Base-by-base conservation (phyloP, 2,888 invertebrate genomes). In the Rugalucina vietnamica region DNA sequence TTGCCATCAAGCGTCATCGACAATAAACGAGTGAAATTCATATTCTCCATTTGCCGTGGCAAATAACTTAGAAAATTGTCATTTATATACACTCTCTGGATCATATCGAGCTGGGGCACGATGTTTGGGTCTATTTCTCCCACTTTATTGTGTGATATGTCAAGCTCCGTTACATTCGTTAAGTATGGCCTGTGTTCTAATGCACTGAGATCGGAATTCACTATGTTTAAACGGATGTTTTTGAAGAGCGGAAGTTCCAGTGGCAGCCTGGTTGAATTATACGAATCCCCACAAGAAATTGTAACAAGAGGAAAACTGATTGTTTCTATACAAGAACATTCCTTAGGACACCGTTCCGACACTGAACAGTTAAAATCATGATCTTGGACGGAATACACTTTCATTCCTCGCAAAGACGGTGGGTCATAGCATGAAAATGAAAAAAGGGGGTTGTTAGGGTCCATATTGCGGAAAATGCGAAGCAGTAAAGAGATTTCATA, bases 1-100 rank as follows among this genome's bases (percentile, higher is more conserved):
- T 90, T 90, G n/a, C 79, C 81, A 18, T 81, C 69, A 12, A 90
- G 29, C 0, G 76, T 82, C 4, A 82, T 21, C n/a, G 24, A 21
- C 27, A 69, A 34, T 29, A 87, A 70, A 4, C 74, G 24, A 1
- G 34, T 54, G 18, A 85, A 65, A 1, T 80, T 77, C 12, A 86
- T 34, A 12, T 50, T 12, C 60, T 81, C 34, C 27, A 90, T 79
- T 21, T 65, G 75, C 34, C 27, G 39, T 10, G 90, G 90, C 37
- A 90, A 49, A 3, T 29, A 34, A 27, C 57, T 57, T 4, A 90
- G 49, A 54, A 76, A 71, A 60, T 90, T 90, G 14, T 84, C 83
- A 27, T 86, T 69, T 24, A 90, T 70, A 54, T 76, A 60, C 21
- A 90, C 27, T 27, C 32, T 60, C 43, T 75, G 29, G 3, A 86